These are phyloP conservation scores for Sprattus sprattus DNA, from an alignment of 2,113 vertebrate species.

Conservation along the genomic window DNA sequence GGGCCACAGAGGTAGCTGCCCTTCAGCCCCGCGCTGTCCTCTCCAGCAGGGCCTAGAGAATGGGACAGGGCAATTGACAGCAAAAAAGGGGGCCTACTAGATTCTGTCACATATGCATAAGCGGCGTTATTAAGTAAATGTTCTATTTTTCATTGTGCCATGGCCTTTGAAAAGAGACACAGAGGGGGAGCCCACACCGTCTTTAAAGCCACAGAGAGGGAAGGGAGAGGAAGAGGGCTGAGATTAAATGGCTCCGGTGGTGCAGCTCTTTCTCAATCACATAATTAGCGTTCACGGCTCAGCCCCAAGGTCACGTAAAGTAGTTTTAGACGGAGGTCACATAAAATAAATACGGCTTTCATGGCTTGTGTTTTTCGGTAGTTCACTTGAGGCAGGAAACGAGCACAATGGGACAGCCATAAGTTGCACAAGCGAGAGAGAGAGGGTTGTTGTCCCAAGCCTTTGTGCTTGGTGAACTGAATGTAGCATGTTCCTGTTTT, in stretches of 20 bases:
- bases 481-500: slow-evolving; percentile 62
- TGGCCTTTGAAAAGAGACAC: slow-evolving; percentile 47
- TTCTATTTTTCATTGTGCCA: slow-evolving; percentile 70
- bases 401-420: slow-evolving; percentile 66
- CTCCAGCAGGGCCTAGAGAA: slow-evolving; percentile 69
- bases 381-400: slow-evolving; percentile 68
- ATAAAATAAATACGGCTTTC: slow-evolving; percentile 57
- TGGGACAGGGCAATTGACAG: slow-evolving; percentile 68
- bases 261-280: slow-evolving; percentile 66
- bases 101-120: slow-evolving; percentile 74
- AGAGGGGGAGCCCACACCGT: slow-evolving; percentile 28
- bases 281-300: slow-evolving; percentile 89
- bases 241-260: slow-evolving; percentile 54
- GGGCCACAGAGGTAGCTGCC: slow-evolving; percentile 79
- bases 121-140: slow-evolving; percentile 71
- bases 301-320: slow-evolving; percentile 19
- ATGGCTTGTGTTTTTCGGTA: slow-evolving; percentile 62
- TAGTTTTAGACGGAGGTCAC: slow-evolving; percentile 69
- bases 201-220: slow-evolving; percentile 27
- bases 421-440: slow-evolving; percentile 49
- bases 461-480: slow-evolving; percentile 50
- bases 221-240: slow-evolving; percentile 42
- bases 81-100: slow-evolving; percentile 71
- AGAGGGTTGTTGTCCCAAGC: slow-evolving; percentile 63
- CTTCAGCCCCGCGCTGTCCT: slow-evolving; percentile 61